These are phyloP conservation scores for Paracanthobrama guichenoti DNA, from an alignment of 2,113 vertebrate species.

Conservation along the genomic window DNA sequence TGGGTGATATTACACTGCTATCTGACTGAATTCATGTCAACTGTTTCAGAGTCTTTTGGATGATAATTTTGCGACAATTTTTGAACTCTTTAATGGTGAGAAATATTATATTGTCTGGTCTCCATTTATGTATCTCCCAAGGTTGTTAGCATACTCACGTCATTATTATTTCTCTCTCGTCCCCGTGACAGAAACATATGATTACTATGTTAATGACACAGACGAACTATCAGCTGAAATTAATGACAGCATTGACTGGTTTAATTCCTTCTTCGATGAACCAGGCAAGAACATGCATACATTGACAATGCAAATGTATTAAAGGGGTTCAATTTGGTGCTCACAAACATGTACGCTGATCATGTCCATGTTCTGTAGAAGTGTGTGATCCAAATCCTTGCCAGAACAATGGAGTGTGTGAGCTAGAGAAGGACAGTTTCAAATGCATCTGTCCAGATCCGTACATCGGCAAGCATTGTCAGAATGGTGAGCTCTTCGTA, in stretches of 20 bases:
- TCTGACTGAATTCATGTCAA: not conserved
- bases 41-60: conserved; percentile 30
- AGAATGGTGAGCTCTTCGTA: conserved; percentile 57
- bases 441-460: conserved; percentile 62
- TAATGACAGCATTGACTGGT: conserved; percentile 53
- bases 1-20: not conserved
- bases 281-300: conserved; percentile 42
- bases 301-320: not conserved
- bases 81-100: conserved; percentile 30
- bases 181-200: conserved; percentile 7
- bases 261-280: conserved; percentile 54
- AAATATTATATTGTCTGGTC: not conserved
- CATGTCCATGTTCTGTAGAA: conserved; percentile 50
- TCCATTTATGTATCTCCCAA: not conserved
- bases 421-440: conserved; percentile 24
- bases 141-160: not conserved
- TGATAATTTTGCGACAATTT: not conserved
- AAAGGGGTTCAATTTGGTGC: not conserved
- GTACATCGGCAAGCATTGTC: conserved; percentile 65
- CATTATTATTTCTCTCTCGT: not conserved
- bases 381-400: conserved; percentile 68
- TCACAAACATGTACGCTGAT: not conserved
- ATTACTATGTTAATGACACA: conserved; percentile 3
- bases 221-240: conserved; percentile 2
- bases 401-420: conserved; percentile 60